Evolutionary conservation across 2,797 vertebrate species (phyloP).

Genomic region (Cryptoblepharus egeriae): DNA sequence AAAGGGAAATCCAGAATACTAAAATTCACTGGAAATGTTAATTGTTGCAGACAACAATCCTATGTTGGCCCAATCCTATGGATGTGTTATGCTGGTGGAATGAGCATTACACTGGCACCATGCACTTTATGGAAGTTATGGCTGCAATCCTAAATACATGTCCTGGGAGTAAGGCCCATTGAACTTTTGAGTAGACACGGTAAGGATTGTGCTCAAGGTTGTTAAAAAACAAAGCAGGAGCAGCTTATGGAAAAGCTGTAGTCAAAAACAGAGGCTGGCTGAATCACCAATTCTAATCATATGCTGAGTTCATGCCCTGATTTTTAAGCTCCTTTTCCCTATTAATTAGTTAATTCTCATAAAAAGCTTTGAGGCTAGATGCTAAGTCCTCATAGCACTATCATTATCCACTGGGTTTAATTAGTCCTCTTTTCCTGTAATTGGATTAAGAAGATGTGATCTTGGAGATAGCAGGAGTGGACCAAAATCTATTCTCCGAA

Average conservation of each 20-base stretch:
- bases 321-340: slow-evolving; percentile 60
- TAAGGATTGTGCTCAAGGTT: too few species aligned
- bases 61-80: too few species aligned
- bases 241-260: slow-evolving; percentile 47
- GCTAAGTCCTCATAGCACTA: slow-evolving; percentile 30
- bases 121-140: too few species aligned
- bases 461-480: background rate
- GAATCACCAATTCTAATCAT: slow-evolving; percentile 68
- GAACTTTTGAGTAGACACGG: too few species aligned
- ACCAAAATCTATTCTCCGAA: background rate
- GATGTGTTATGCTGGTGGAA: too few species aligned
- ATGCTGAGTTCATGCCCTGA: slow-evolving; percentile 48
- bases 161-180: too few species aligned
- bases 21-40: slow-evolving; percentile 43
- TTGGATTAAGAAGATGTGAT: slow-evolving; percentile 67
- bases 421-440: slow-evolving; percentile 54
- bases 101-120: too few species aligned
- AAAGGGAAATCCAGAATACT: background rate
- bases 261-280: slow-evolving; percentile 51
- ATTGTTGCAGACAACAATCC: slow-evolving; percentile 2
- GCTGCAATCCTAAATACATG: too few species aligned
- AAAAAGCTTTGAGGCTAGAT: slow-evolving; percentile 48
- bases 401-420: slow-evolving; percentile 45
- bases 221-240: slow-evolving; percentile 27
- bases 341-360: slow-evolving; percentile 61